phyloP scores from a whole-genome alignment of 2,797 vertebrate species.

The Buphagus erythrorhynchus region DNA sequence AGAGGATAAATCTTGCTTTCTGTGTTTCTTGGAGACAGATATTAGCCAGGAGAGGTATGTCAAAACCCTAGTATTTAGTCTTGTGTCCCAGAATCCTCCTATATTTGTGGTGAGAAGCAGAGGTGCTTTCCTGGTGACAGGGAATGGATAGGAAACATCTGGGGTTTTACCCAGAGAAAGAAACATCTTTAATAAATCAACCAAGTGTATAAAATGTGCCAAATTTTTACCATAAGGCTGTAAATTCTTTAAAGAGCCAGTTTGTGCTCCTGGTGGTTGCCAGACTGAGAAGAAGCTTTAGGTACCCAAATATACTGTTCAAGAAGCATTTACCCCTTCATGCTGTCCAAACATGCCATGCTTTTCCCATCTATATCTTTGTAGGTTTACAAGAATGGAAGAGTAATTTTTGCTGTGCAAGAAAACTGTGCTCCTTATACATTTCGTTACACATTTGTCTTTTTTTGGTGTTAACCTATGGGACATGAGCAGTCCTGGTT shows the following conservation, averaged over 20 bases:
- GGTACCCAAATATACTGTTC: neutral
- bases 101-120: neutral
- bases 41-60: neutral
- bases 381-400: neutral
- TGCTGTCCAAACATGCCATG: neutral
- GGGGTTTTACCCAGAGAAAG: neutral
- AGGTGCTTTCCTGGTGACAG: neutral
- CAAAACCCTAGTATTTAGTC: neutral
- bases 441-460: neutral
- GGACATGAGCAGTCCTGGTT: neutral
- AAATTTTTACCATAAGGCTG: neutral
- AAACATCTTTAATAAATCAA: neutral
- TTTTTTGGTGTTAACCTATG: neutral
- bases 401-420: neutral
- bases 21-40: neutral
- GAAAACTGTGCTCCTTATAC: neutral
- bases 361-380: neutral
- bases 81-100: neutral
- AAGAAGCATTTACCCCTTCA: neutral
- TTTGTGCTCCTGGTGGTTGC: neutral
- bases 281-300: neutral
- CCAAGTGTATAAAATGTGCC: neutral
- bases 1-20: neutral
- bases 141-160: neutral
- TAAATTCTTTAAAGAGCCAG: neutral